phyloP scores from a whole-genome alignment of 1,140 invertebrate genomes.

The Caligus rogercresseyi region DNA sequence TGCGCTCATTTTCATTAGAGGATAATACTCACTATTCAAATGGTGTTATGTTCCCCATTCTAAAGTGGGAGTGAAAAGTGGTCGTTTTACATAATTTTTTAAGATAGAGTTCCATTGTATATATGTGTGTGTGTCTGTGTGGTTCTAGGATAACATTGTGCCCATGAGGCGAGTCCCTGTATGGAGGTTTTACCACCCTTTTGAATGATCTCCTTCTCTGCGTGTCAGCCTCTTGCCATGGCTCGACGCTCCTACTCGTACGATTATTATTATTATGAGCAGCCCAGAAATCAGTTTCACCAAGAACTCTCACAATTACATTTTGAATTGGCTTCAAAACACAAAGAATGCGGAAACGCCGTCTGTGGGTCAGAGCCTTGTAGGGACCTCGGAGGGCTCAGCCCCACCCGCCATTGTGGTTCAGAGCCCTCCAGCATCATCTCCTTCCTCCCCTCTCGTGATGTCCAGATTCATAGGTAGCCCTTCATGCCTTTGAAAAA shows the following conservation, averaged over 20 bases:
- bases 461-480: conserved; percentile 14
- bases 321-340: conserved; percentile 3
- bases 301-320: not conserved
- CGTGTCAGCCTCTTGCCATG: not conserved
- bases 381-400: not conserved
- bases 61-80: too few species aligned
- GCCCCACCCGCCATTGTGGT: not conserved
- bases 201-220: too few species aligned
- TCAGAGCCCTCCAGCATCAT: not conserved
- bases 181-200: too few species aligned
- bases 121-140: too few species aligned
- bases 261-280: not conserved
- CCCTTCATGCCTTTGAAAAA: conserved; percentile 23
- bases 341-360: not conserved
- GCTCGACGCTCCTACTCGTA: too few species aligned
- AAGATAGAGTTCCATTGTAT: too few species aligned
- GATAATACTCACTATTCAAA: too few species aligned
- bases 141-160: too few species aligned
- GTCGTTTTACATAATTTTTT: too few species aligned
- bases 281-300: not conserved
- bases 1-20: too few species aligned
- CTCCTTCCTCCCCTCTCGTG: not conserved
- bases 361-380: not conserved
- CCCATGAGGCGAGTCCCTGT: too few species aligned
- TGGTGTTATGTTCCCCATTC: too few species aligned